Base-by-base conservation (phyloP, 2,888 invertebrate genomes). In the Tillus elongatus region DNA sequence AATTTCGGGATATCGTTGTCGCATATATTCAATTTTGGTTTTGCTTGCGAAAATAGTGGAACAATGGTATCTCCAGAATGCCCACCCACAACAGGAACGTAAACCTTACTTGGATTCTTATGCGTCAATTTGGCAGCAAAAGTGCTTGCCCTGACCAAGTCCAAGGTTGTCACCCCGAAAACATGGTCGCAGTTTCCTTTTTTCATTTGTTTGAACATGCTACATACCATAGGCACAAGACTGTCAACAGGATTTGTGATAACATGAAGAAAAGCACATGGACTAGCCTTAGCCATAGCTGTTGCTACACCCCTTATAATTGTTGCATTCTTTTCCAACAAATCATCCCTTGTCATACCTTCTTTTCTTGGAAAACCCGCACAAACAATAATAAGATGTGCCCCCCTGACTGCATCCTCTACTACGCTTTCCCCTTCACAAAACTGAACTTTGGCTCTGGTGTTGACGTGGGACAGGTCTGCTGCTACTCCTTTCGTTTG, bases 41-140 rank as follows among this genome's bases (percentile, higher is more conserved):
- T 76, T 53, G 81, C 76, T 70, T 93, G 93, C 19, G 91, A 92
- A 43, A 95, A 79, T 46, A 96, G 60, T 1, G 96, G 96, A 58
- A 97, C 82, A 67, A 96, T 97, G 53, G 96, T 97, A 44, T 89
- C 81, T 15, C 93, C 96, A 13, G 93, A 87, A 71, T 97, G 96
- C 2, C 96, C 96, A 14, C 96, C 95, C 60, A 97, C 83, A 13
- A 95, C 91, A 3, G 95, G 93, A 39, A 92, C 76, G 58, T 77
- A 74, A 3, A 91, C 85, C 45, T 74, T 65, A 50, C 77, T 72
- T 2, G 92, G 90, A 69, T 93, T 84, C 36, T 87, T 71, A 26
- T 78, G 75, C 73, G 90, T 87, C 44, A 85, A 81, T 61, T 86
- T 84, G 13, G 87, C 89, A 56, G 96, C 78, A 69, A 96, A 96